phyloP scores from a whole-genome alignment of 2,797 vertebrate species.

The Hemitrygon akajei region DNA sequence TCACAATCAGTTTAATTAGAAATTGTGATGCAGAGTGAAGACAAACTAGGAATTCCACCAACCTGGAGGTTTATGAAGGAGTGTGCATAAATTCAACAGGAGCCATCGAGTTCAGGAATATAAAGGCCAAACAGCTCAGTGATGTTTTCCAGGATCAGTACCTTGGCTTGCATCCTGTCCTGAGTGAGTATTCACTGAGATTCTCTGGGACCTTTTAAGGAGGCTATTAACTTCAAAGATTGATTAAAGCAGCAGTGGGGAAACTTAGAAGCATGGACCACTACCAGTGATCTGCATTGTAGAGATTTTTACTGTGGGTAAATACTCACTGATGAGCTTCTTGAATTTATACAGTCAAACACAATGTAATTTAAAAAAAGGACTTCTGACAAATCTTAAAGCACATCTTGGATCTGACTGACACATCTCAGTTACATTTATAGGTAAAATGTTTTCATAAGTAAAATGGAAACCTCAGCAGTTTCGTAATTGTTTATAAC shows the following conservation, averaged over 20 bases:
- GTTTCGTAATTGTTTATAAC: constrained; percentile 14
- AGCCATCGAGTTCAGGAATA: neutral
- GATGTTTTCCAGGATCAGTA: neutral
- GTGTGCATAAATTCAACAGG: neutral
- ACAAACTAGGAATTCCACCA: neutral
- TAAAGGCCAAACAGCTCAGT: neutral
- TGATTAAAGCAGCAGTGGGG: neutral
- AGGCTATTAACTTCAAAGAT: neutral
- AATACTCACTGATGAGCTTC: neutral
- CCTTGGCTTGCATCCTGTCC: neutral
- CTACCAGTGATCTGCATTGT: neutral
- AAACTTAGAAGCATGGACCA: neutral
- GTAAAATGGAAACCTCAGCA: constrained; percentile 16
- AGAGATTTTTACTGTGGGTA: neutral
- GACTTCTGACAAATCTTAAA: neutral
- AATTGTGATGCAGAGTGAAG: neutral
- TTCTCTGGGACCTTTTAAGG: neutral
- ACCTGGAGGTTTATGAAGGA: neutral
- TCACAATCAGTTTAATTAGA: neutral
- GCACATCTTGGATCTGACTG: neutral
- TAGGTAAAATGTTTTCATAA: neutral
- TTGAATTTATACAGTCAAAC: neutral
- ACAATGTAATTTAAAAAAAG: neutral
- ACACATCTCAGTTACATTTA: neutral
- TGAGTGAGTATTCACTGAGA: neutral